These are phyloP conservation scores for Rynchops niger DNA, from an alignment of 2,113 vertebrate species.

Conservation along the genomic window DNA sequence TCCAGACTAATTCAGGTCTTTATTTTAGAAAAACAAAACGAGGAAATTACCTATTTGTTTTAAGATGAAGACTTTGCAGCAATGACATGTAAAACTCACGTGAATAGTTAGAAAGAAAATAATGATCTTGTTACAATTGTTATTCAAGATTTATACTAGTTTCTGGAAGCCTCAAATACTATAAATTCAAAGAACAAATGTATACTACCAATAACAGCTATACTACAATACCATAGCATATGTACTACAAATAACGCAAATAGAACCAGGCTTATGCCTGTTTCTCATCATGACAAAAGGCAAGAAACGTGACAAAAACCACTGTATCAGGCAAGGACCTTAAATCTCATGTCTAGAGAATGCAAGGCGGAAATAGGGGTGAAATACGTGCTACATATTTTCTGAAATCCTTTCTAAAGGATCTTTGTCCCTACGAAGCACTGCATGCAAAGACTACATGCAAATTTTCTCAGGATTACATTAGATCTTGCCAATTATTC, in stretches of 20 bases:
- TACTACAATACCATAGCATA: neutral
- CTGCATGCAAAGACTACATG: neutral
- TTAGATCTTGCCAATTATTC: neutral
- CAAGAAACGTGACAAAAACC: neutral
- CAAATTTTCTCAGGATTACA: neutral
- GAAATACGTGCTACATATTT: neutral
- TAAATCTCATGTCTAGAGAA: neutral
- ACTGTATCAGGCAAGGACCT: neutral
- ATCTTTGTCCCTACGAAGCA: neutral
- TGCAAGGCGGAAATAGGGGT: neutral
- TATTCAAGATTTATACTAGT: neutral
- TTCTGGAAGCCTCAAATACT: neutral
- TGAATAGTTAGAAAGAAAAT: neutral
- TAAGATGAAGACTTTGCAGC: neutral
- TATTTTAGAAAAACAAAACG: constrained; percentile 24
- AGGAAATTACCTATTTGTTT: neutral
- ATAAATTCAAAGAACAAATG: neutral
- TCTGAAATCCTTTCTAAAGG: neutral
- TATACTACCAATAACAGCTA: neutral
- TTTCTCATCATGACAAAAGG: neutral
- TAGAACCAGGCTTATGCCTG: neutral
- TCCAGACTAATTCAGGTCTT: neutral
- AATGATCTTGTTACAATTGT: neutral
- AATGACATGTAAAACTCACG: neutral
- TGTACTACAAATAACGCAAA: neutral